Evolutionary conservation across 1,140 invertebrate species (phyloP), one percentile per base, ranked within the genome.

Genomic region (Yoshiicerus persimilis): DNA sequence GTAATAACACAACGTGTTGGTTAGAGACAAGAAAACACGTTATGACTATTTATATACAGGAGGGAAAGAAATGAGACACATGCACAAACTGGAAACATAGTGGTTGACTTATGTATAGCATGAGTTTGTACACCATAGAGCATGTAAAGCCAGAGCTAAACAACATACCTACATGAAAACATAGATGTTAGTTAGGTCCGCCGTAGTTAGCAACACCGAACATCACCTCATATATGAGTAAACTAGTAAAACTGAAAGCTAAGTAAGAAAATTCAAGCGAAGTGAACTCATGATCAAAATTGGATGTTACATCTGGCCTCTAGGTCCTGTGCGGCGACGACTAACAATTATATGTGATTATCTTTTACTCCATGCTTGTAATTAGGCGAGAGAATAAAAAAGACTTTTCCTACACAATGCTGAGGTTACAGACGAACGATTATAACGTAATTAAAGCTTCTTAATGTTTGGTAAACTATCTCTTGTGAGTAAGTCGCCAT

Each of bases 391-490:
- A 89, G 87, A 88, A 88, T 80, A 88, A 89, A 87, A 87, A 85
- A 88, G 62, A 38, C 88, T 88, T 87, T 70, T 84, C 77, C 75
- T 86, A 77, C 84, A 86, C 84, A 86, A 87, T 87, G 36, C 89
- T 88, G 89, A 90, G 89, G 89, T 90, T 90, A 88, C 80, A 90
- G 87, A 90, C 80, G 87, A 90, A 88, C 89, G 87, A 90, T 90
- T 90, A 88, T 90, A 90, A 88, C 89, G 89, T 90, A 90, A 90
- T 90, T 88, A 88, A 90, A 90, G 85, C 87, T 64, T 90, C 86
- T 90, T 90, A 88, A 90, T 88, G 87, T 89, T 90, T 88, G 38
- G 86, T 87, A 87, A 88, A 87, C 86, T 88, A 90, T 88, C 83
- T 80, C 77, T 56, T 86, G 36, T 80, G 32, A 87, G 86, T 80